Conservation (phyloP, 2,113 vertebrate genomes). For the Eclectus roratus region DNA sequence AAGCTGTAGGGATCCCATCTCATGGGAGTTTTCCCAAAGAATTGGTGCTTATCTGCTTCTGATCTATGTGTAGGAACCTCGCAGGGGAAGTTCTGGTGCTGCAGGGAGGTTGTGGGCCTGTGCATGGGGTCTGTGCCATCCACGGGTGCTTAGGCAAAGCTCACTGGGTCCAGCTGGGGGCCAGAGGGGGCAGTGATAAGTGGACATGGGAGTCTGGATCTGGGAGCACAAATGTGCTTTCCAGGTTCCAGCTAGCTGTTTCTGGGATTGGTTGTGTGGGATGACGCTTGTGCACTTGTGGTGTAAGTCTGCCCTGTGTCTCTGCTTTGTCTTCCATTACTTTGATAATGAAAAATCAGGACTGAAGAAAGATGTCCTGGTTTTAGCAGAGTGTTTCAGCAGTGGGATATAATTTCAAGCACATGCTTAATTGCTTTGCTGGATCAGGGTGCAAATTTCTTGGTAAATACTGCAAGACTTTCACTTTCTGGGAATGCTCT, state of each 20-base stretch:
- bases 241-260: neutral
- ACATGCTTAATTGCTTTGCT: neutral
- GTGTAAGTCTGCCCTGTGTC: neutral
- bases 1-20: neutral
- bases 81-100: neutral
- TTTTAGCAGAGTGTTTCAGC: neutral
- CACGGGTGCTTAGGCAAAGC: neutral
- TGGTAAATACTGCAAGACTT: neutral
- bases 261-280: neutral
- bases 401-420: neutral
- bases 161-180: neutral
- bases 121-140: neutral
- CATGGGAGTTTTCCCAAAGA: neutral
- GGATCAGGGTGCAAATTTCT: neutral
- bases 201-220: neutral
- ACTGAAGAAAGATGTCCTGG: neutral
- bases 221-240: neutral
- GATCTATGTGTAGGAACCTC: neutral
- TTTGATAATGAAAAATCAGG: neutral
- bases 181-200: neutral
- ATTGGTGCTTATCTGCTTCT: neutral
- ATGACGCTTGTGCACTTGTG: neutral
- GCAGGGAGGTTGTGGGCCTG: accelerated
- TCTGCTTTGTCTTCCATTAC: neutral
- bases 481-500: neutral